Evolutionary conservation across 2,113 vertebrate species (phyloP).

Genomic region (Chamaetylas fuelleborni): DNA sequence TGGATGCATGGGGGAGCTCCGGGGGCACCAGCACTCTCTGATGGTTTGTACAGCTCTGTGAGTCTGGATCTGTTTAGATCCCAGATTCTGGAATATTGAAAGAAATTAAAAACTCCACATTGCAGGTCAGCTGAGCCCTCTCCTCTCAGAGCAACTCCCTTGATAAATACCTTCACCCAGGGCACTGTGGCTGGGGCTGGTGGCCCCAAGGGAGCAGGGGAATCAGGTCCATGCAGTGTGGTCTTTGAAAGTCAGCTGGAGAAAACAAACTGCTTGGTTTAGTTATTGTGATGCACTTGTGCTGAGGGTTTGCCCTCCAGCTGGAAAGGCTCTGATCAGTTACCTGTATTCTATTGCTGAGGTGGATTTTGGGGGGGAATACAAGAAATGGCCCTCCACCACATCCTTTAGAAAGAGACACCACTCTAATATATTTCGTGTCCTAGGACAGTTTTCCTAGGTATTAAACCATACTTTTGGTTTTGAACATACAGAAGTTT

Average conservation of each 20-base stretch:
- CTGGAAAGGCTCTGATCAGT: not conserved
- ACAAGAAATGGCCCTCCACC: not conserved
- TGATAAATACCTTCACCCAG: not conserved
- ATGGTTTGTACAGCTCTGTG: not conserved
- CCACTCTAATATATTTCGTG: not conserved
- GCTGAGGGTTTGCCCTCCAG: not conserved
- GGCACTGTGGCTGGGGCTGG: accelerated
- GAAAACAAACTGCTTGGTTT: not conserved
- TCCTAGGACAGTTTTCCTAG: not conserved
- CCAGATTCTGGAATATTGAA: not conserved
- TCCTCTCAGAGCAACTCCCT: not conserved
- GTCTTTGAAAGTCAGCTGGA: not conserved
- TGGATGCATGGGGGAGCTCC: not conserved
- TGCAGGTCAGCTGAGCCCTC: not conserved
- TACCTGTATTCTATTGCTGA: not conserved
- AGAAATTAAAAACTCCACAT: not conserved
- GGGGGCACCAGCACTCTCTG: not conserved
- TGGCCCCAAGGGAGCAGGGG: not conserved
- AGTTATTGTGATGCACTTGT: not conserved
- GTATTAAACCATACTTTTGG: not conserved
- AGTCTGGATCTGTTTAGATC: not conserved
- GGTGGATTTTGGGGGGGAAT: not conserved
- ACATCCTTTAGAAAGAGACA: not conserved
- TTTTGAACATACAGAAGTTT: not conserved
- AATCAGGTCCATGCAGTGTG: not conserved